Evolutionary conservation across 2,113 vertebrate genomes (phyloP), one percentile per base, ranked within the genome.

Genomic region (Amphilophus citrinellus): DNA sequence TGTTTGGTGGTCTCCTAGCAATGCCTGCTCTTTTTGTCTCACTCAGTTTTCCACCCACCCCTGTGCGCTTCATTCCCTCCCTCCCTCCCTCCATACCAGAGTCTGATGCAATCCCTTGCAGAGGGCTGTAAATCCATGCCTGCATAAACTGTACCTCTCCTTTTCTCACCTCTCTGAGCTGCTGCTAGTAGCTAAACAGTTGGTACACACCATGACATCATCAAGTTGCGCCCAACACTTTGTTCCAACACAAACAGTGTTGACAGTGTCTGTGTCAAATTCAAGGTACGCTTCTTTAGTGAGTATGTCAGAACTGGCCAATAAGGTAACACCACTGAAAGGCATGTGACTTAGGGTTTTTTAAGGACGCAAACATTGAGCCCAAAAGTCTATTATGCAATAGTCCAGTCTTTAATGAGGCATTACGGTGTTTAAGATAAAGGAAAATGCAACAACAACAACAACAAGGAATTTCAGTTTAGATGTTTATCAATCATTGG

Each of bases 71-170:
- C 79, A 73, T 82, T 89, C 85, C 73, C 80, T 82, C 89, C 88
- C 90, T 88, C 22, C 91, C 85, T 87, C 88, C 3, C 27, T 27
- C 27, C 79, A 75, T 87, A 89, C 90, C 89, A 91, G 87, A 94
- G 92, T 94, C 94, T 95, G 94, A 95, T 95, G 94, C 94, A 95
- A 95, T 95, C 93, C 91, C 90, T 93, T 94, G 93, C 92, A 93
- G 92, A 94, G 90, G 86, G 91, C 91, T 95, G 94, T 94, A 95
- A 95, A 95, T 93, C 90, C 90, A 91, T 85, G 91, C 87, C 92
- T 88, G 89, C 86, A 89, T 92, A 90, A 91, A 83, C 90, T 79
- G 65, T 76, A 85, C 76, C 89, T 89, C 87, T 88, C 61, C 88
- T 83, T 86, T 82, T 62, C 61, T 62, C 30, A 77, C 81, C 79